phyloP scores from a whole-genome alignment of 2,797 vertebrate genomes.

The Psittacula derbiana region DNA sequence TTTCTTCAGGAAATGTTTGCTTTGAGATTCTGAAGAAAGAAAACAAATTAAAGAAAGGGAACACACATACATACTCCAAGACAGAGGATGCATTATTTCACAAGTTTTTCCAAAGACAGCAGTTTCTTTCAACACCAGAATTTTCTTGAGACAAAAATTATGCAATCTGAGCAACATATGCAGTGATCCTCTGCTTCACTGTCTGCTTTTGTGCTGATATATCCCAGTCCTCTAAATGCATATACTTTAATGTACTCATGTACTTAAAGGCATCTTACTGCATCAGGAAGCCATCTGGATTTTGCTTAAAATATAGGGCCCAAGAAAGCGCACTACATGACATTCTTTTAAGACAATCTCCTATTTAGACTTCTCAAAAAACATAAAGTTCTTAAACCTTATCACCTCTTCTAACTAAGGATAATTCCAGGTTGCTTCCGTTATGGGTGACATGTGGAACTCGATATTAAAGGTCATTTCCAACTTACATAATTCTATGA shows the following conservation, averaged over 20 bases:
- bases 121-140: not conserved
- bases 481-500: not conserved
- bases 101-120: not conserved
- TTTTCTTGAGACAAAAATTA: not conserved
- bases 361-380: not conserved
- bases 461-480: not conserved
- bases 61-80: not conserved
- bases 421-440: not conserved
- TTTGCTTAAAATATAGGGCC: not conserved
- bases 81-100: not conserved
- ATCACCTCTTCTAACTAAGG: not conserved
- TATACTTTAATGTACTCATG: not conserved
- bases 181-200: not conserved
- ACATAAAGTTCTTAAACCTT: not conserved
- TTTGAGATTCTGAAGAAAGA: not conserved
- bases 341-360: not conserved
- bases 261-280: not conserved
- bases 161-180: not conserved
- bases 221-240: not conserved
- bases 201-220: not conserved
- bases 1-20: not conserved
- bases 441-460: not conserved
- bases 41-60: not conserved
- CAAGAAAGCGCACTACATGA: fast-evolving
- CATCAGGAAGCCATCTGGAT: not conserved